Percentiles rank a stretch among this genome's conserved stretches.
Evolutionary conservation across 2,797 vertebrate species (phyloP).

Genomic region (Steatocranus sp.): DNA sequence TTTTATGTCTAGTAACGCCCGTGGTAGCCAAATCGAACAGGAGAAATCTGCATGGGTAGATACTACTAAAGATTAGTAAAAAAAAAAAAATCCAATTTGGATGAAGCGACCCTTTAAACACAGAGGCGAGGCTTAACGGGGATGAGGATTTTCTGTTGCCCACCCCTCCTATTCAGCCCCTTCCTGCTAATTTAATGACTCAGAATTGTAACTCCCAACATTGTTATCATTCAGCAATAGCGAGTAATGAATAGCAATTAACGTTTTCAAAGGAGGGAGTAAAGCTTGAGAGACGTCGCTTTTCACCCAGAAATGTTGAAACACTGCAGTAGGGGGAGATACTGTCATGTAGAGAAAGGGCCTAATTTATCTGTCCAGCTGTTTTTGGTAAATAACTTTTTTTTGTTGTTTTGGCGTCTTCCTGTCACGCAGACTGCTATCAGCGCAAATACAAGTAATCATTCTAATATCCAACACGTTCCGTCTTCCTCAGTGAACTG

Average conservation of each 20-base stretch:
- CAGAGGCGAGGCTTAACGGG: constrained; percentile 10
- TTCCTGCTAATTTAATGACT: constrained; percentile 67
- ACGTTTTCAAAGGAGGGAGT: constrained; percentile 58
- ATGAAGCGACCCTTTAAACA: constrained; percentile 22
- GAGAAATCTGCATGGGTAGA: neutral
- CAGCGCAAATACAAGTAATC: constrained; percentile 51
- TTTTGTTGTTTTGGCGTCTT: neutral
- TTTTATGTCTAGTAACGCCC: neutral
- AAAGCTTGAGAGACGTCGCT: constrained; percentile 58
- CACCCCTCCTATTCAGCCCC: constrained; percentile 45
- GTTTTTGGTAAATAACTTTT: constrained; percentile 67
- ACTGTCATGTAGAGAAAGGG: constrained; percentile 46
- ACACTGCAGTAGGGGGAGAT: constrained; percentile 43
- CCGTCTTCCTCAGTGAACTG: constrained; percentile 61
- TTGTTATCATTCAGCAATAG: constrained; percentile 69
- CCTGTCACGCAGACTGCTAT: constrained; percentile 33
- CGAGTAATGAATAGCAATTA: constrained; percentile 71
- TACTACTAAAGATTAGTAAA: neutral
- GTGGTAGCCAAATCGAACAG: neutral
- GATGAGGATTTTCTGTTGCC: constrained; percentile 19
- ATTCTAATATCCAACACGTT: constrained; percentile 57
- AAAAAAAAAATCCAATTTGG: neutral
- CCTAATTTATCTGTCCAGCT: constrained; percentile 64
- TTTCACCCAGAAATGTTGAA: constrained; percentile 64
- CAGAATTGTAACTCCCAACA: constrained; percentile 67